phyloP scores from a whole-genome alignment of 2,113 vertebrate genomes.

The human (Homo sapiens) region GRCh38 chr13:97478001-97478500 shows the following conservation, averaged over 20 bases:
- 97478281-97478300: not conserved
- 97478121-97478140: not conserved
- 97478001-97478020: not conserved
- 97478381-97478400: not conserved
- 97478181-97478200: not conserved
- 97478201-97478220: not conserved
- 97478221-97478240: not conserved
- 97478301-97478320: not conserved
- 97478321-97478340: not conserved
- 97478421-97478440: not conserved
- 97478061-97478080: not conserved
- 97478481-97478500: not conserved
- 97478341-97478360: not conserved
- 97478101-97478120: slow-evolving; percentile 1
- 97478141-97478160: not conserved
- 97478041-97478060: slow-evolving; percentile 5
- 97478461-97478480: not conserved
- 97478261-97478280: not conserved
- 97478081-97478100: not conserved
- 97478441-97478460: not conserved
- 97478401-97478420: not conserved
- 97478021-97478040: not conserved
- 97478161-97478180: not conserved
- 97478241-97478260: not conserved
- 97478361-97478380: not conserved